A percentile compares a stretch with the other conserved stretches of the same genome.
Conservation (phyloP, 1,140 invertebrate genomes). For the Leucophenga varia region DNA sequence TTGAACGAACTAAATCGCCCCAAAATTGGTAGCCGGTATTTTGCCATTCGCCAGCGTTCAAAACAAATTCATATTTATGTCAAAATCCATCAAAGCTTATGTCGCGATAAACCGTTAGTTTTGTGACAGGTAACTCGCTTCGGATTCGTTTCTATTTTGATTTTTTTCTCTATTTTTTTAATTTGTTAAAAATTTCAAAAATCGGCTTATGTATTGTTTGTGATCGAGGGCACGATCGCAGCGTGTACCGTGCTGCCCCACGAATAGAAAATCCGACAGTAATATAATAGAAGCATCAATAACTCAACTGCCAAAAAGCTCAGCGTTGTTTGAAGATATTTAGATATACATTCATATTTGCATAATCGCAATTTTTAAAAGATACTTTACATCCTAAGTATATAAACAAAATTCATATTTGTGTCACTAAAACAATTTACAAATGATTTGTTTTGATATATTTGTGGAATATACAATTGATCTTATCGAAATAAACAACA, state of each 20-base stretch:
- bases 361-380: slow-evolving; percentile 18
- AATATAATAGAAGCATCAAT: slow-evolving; percentile 35
- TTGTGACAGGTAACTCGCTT: neutral
- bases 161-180: neutral
- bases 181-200: slow-evolving; percentile 18
- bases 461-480: slow-evolving; percentile 11
- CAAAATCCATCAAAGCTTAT: slow-evolving; percentile 53
- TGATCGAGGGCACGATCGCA: too few species aligned
- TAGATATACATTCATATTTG: slow-evolving; percentile 9
- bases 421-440: slow-evolving; percentile 45
- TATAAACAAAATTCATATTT: slow-evolving; percentile 18
- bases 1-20: too few species aligned
- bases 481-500: too few species aligned
- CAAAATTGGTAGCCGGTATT: too few species aligned
- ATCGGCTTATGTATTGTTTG: slow-evolving; percentile 21
- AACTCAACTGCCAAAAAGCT: slow-evolving; percentile 22
- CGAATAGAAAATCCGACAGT: slow-evolving; percentile 41
- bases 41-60: too few species aligned
- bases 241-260: neutral
- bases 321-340: neutral
- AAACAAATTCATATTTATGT: slow-evolving; percentile 48
- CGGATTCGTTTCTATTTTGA: slow-evolving; percentile 6
- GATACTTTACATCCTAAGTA: slow-evolving; percentile 12
- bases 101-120: slow-evolving; percentile 24
- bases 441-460: slow-evolving; percentile 43